Percentiles rank a stretch among this genome's conserved stretches.
Evolutionary conservation across 1,140 invertebrate genomes (phyloP).

Genomic region (Neuroterus valhalla): DNA sequence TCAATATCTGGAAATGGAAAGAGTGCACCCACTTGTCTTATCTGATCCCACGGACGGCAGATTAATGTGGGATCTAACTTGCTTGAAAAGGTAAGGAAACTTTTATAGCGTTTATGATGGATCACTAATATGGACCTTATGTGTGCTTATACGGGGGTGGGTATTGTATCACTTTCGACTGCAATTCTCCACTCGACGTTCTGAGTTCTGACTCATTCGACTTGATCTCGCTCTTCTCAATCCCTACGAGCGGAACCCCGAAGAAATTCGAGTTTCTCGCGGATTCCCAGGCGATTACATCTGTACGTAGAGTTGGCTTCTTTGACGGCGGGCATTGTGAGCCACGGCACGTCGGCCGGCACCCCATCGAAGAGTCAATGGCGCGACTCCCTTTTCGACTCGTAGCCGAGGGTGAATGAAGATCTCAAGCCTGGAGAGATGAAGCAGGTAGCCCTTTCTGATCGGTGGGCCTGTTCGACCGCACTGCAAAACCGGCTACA

Average conservation of each 20-base stretch:
- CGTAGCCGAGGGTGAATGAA: slow-evolving; percentile 54
- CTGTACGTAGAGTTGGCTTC: slow-evolving; percentile 57
- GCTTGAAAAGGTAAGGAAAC: slow-evolving; percentile 46
- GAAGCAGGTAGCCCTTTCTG: slow-evolving; percentile 60
- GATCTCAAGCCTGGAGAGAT: slow-evolving; percentile 52
- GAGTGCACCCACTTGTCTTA: slow-evolving; percentile 53
- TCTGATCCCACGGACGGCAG: slow-evolving; percentile 59
- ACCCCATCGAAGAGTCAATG: slow-evolving; percentile 48
- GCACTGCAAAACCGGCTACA: slow-evolving; percentile 60
- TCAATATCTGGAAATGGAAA: slow-evolving; percentile 40
- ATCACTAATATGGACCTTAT: slow-evolving; percentile 68
- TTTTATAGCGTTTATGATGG: slow-evolving; percentile 60
- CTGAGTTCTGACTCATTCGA: background rate
- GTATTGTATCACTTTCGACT: slow-evolving; percentile 54
- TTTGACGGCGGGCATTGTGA: slow-evolving; percentile 53
- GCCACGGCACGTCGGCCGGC: no score
- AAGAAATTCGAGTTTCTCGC: slow-evolving; percentile 44
- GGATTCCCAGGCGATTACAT: slow-evolving; percentile 72
- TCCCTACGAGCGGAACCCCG: slow-evolving; percentile 32
- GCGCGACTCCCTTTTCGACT: slow-evolving; percentile 36
- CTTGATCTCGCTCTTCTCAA: slow-evolving; percentile 27
- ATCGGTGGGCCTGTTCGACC: slow-evolving; percentile 59
- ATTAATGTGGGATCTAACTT: slow-evolving; percentile 67
- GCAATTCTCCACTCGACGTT: slow-evolving; percentile 37
- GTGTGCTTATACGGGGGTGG: slow-evolving; percentile 25